Conservation (phyloP, 2,797 vertebrate species). For the Sebastes cheni region DNA sequence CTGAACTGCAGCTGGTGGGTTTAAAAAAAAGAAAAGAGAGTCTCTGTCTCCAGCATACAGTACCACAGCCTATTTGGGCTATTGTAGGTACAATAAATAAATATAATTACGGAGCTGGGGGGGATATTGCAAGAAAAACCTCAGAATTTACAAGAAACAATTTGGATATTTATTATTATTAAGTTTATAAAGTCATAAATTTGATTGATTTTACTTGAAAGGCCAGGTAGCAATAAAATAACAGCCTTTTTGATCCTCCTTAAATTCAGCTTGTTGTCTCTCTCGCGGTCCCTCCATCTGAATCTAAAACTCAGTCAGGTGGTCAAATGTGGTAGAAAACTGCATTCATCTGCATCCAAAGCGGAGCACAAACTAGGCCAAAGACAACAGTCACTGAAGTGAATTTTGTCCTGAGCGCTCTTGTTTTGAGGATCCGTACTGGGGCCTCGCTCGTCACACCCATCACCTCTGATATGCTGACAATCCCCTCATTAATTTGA, state of each 20-base stretch:
- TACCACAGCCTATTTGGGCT: accelerated
- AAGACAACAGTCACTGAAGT: slow-evolving; percentile 19
- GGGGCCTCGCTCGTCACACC: slow-evolving; percentile 71
- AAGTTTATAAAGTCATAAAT: no score
- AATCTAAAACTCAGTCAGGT: neutral
- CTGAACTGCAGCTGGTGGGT: slow-evolving; percentile 52
- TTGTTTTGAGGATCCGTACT: slow-evolving; percentile 44
- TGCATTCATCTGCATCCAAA: neutral
- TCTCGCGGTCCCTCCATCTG: neutral
- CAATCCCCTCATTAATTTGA: slow-evolving; percentile 78
- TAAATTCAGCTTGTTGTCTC: neutral
- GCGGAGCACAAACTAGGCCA: slow-evolving; percentile 36
- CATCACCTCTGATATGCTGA: slow-evolving; percentile 70
- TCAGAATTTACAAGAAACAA: no score
- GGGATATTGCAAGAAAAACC: no score
- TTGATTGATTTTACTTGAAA: neutral
- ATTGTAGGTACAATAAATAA: neutral
- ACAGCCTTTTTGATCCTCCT: neutral
- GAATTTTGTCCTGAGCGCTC: slow-evolving; percentile 38
- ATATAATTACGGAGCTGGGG: neutral
- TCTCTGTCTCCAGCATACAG: neutral
- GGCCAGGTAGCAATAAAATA: neutral
- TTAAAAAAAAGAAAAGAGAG: neutral
- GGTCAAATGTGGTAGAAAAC: neutral
- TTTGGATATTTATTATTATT: no score